Base-by-base conservation (phyloP, 2,888 invertebrate genomes). In the Psylliodes chrysocephalus region DNA sequence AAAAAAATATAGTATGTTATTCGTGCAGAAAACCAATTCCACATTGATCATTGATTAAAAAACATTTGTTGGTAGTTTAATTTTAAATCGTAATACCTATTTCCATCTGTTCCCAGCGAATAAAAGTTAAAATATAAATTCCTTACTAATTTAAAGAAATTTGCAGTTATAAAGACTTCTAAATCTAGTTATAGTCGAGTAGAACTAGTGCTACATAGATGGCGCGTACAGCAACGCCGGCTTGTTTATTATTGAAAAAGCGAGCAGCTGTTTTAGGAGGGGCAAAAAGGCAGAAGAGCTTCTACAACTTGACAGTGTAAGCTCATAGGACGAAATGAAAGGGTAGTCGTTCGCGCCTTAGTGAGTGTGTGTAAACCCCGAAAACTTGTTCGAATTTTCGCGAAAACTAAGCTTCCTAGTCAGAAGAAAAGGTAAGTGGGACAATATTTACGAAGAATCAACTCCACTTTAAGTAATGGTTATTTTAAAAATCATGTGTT, bases 191-290 rank as follows among this genome's bases (percentile, higher is more conserved):
- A n/a, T n/a, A n/a, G n/a, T n/a, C n/a, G n/a, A n/a, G n/a, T n/a
- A n/a, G n/a, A n/a, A n/a, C n/a, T n/a, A n/a, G n/a, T n/a, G n/a
- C n/a, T n/a, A n/a, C n/a, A n/a, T n/a, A 71, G 71, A 65, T 66
- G 71, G 49, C 63, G 56, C 44, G 6, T 2, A 0, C 10, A n/a
- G 19, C 12, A 10, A 15, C 3, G 10, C 35, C 30, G 22, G 10
- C 6, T 30, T 49, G 62, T 60, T 64, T 56, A 59, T 38, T 60
- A 66, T 66, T 56, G 64, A 69, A 70, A 66, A 63, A 22, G 22
- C 22, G 6, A 71, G 68, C 73, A 75, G 74, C 75, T 76, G 76
- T 76, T 75, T 75, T 71, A 75, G 76, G 75, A 75, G 76, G 77
- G 77, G 76, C 76, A 69, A 73, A 71, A 67, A 68, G 44, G 67